Conservation (phyloP, 2,797 vertebrate species). For the Numenius phaeopus region DNA sequence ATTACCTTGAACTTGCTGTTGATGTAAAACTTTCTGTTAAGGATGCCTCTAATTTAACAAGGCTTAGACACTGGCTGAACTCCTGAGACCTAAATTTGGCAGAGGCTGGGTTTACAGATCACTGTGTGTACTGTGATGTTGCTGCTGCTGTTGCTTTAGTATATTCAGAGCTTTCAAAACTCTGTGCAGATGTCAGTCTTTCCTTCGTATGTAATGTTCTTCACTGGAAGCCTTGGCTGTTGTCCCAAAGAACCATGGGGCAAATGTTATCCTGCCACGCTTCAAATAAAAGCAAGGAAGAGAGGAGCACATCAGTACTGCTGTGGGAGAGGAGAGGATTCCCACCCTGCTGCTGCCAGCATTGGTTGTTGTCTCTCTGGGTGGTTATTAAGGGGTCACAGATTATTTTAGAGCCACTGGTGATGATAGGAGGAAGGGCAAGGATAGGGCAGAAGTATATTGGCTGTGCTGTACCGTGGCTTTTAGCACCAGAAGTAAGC, state of each 20-base stretch:
- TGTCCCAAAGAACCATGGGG: neutral
- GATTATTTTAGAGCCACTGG: neutral
- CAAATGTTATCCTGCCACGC: neutral
- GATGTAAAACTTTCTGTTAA: neutral
- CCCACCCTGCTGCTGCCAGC: neutral
- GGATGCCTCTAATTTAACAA: neutral
- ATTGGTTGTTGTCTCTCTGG: neutral
- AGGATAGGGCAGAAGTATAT: neutral
- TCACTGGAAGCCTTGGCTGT: neutral
- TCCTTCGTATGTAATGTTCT: neutral
- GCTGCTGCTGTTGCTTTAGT: neutral
- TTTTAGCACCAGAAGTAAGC: conserved; percentile 6
- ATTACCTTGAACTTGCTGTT: neutral
- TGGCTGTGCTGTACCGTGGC: neutral
- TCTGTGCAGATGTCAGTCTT: neutral
- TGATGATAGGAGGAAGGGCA: neutral
- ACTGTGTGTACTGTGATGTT: neutral
- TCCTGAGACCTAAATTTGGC: neutral
- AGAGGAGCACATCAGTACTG: neutral
- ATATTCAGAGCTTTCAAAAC: neutral
- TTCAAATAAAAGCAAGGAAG: neutral
- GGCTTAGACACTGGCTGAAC: neutral
- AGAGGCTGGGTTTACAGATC: neutral
- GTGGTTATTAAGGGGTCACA: neutral
- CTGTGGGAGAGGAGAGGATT: neutral